Conservation (phyloP, 2,888 invertebrate genomes). For the Cephus spinipes region DNA sequence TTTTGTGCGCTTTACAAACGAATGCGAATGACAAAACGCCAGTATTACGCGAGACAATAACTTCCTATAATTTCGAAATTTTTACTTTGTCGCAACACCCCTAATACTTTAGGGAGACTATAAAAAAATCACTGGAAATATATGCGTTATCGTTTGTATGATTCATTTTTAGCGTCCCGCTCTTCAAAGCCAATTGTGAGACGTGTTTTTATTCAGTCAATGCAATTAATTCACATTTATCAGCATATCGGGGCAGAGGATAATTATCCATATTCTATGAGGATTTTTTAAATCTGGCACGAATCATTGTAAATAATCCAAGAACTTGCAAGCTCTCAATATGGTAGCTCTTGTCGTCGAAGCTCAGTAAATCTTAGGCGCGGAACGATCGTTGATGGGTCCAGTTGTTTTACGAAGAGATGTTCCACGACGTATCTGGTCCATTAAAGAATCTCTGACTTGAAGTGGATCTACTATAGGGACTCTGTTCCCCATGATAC, state of each 20-base stretch:
- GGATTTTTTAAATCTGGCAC: neutral
- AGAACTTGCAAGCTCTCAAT: neutral
- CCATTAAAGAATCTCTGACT: constrained; percentile 86
- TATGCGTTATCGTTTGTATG: neutral
- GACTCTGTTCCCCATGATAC: constrained; percentile 63
- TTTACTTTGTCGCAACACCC: neutral
- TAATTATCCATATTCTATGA: neutral
- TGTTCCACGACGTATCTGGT: constrained; percentile 91
- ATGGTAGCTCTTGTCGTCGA: neutral
- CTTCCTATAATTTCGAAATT: neutral
- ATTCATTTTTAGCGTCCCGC: neutral
- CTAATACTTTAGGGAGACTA: neutral
- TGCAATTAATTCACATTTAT: neutral
- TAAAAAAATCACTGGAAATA: neutral
- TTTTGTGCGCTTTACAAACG: neutral
- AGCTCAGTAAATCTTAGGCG: constrained; percentile 83
- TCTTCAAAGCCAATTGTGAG: neutral
- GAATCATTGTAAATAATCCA: neutral
- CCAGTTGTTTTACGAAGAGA: constrained; percentile 81
- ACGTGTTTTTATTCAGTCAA: neutral
- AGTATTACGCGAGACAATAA: neutral
- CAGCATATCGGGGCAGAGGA: neutral
- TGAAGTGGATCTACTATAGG: constrained; percentile 62
- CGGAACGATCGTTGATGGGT: constrained; percentile 85
- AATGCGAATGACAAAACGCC: neutral